phyloP scores from a whole-genome alignment of 2,797 vertebrate genomes.

The Anas bahamensis region DNA sequence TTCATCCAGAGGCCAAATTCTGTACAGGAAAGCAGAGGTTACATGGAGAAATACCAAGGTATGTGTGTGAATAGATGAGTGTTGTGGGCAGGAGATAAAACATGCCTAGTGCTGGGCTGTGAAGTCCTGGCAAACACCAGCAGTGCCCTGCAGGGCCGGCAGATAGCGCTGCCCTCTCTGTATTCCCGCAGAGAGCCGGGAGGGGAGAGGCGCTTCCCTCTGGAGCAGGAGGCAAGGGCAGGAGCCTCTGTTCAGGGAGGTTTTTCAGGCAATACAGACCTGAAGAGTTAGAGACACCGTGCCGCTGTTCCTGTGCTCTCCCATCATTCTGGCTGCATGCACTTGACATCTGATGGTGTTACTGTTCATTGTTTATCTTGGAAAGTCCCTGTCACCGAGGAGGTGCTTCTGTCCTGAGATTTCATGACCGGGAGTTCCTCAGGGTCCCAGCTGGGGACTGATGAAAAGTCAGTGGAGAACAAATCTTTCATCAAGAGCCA shows the following conservation, averaged over 20 bases:
- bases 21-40: not conserved
- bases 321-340: not conserved
- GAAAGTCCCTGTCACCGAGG: rapidly evolving
- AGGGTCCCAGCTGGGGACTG: not conserved
- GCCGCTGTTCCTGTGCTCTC: rapidly evolving
- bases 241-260: rapidly evolving
- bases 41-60: not conserved
- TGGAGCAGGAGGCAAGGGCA: not conserved
- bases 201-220: not conserved
- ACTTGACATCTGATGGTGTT: no score
- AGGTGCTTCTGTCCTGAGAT: rapidly evolving
- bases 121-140: rapidly evolving
- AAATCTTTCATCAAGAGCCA: not conserved
- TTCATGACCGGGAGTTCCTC: rapidly evolving
- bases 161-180: conserved; percentile 2
- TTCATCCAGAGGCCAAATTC: not conserved
- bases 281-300: rapidly evolving
- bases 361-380: rapidly evolving
- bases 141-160: not conserved
- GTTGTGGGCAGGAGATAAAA: no score
- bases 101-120: rapidly evolving
- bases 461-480: not conserved
- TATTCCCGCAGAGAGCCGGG: not conserved
- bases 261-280: rapidly evolving
- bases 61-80: rapidly evolving